Percentiles rank a stretch among this genome's conserved stretches.
Conservation (phyloP, 1,140 invertebrate genomes). For the Drosophila parabipectinata region DNA sequence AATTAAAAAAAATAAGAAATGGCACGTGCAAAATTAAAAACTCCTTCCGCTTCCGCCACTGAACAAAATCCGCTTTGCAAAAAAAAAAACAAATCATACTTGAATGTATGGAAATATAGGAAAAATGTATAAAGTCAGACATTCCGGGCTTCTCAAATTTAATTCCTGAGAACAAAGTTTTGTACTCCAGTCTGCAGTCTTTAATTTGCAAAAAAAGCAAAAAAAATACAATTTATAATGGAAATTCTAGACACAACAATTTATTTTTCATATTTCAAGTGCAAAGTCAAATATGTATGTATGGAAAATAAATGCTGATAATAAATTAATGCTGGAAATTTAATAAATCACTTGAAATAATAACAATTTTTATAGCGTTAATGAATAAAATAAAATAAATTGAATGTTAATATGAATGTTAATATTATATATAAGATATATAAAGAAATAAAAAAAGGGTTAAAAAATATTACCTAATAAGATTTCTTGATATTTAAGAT, state of each 20-base stretch:
- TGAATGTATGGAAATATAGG: not conserved
- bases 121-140: conserved; percentile 34
- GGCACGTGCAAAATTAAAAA: conserved; percentile 42
- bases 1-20: conserved; percentile 1
- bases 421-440: not conserved
- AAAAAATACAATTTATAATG: conserved; percentile 26
- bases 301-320: conserved; percentile 31
- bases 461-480: not conserved
- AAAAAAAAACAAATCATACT: not conserved
- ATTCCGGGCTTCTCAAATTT: conserved; percentile 63
- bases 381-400: not conserved
- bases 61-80: not conserved
- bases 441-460: not conserved
- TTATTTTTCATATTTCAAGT: conserved; percentile 42
- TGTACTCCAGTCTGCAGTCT: conserved; percentile 1
- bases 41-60: conserved; percentile 17
- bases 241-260: conserved; percentile 54
- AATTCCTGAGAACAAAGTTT: conserved; percentile 57
- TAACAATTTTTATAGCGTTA: not conserved
- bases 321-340: conserved; percentile 15
- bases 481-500: not conserved
- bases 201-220: not conserved
- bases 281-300: conserved; percentile 25
- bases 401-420: not conserved
- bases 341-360: conserved; percentile 30